These are phyloP conservation scores for Ptychadena robeensis DNA, from an alignment of 2,797 vertebrate species.

Conservation along the genomic window DNA sequence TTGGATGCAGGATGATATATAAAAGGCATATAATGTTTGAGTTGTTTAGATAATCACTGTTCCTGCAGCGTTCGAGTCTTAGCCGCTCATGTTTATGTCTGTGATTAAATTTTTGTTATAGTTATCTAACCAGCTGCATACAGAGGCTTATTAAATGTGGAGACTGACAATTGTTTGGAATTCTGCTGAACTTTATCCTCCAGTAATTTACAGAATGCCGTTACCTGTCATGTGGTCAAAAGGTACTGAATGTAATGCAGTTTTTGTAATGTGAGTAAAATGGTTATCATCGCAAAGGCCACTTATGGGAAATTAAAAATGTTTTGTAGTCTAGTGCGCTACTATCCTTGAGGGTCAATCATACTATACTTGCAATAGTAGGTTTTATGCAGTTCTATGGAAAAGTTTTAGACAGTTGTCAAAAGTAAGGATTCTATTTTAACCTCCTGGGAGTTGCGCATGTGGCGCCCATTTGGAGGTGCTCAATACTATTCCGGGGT, in stretches of 20 bases:
- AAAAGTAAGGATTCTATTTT: too few species aligned
- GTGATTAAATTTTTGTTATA: constrained; percentile 42
- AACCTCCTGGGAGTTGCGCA: too few species aligned
- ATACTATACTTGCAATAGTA: too few species aligned
- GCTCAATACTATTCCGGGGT: too few species aligned
- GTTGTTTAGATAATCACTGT: constrained; percentile 53
- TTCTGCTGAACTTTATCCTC: background rate
- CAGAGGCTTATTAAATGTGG: constrained; percentile 3
- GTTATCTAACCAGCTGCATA: constrained; percentile 38
- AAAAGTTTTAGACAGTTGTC: too few species aligned
- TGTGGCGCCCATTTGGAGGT: too few species aligned
- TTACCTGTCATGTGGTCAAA: background rate
- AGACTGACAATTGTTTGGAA: constrained; percentile 14
- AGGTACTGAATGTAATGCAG: background rate
- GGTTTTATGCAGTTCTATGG: too few species aligned
- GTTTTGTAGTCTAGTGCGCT: too few species aligned
- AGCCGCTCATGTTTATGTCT: constrained; percentile 31
- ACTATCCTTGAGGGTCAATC: too few species aligned
- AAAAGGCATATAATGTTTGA: constrained; percentile 54
- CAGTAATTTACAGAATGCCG: background rate
- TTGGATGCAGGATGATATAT: constrained; percentile 51
- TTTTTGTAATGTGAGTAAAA: too few species aligned
- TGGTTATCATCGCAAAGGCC: too few species aligned
- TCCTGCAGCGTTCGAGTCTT: constrained; percentile 37
- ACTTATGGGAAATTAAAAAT: too few species aligned